Evolutionary conservation across 92 coral and sea anemone species (phyloP), one percentile per base, ranked within the genome.

Genomic region (Epizoanthus ramosus): DNA sequence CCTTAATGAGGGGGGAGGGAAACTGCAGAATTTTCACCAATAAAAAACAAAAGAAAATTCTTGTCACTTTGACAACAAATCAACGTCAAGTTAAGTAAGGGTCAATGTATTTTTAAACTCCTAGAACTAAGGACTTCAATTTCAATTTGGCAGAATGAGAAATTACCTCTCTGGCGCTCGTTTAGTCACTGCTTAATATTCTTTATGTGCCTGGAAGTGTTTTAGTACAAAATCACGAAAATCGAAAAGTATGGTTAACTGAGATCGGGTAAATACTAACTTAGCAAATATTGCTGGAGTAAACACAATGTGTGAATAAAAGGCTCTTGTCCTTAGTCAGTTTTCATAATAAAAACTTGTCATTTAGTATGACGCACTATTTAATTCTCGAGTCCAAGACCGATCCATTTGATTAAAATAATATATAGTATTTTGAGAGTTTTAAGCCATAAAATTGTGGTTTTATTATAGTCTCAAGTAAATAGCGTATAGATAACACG

Each of bases 1-100:
- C 59, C 75, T 84, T 93, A 94, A 93, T 91, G 94, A 93, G 94
- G 88, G 80, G 92, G 98, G 98, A 85, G 98, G 94, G 85, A 74
- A 84, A 83, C 90, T 87, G 91, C 91, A 80, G 74, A 31, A 47
- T 28, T 82, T 83, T 67, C 74, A 83, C 95, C 98, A 93, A 91
- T 93, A 68, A 89, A 24, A 90, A 63, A 91, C 93, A 93, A 93
- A 92, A 75, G 89, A 73, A 63, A 82, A 60, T 52, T 79, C 85
- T 75, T 83, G 85, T 83, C 57, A 90, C 86, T 82, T 69, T 75
- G 95, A 81, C 85, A 69, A 63, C 37, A 53, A 67, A 87, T 90
- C 91, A 84, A 88, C 87, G 82, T 77, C 82, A 61, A 77, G 70
- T 41, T 52, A 8, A 43, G 53, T 47, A 45, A 47, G 53, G 31